A percentile compares a stretch with the other conserved stretches of the same genome.
Evolutionary conservation across 2,113 vertebrate genomes (phyloP).

Genomic region (Pelecanus crispus): DNA sequence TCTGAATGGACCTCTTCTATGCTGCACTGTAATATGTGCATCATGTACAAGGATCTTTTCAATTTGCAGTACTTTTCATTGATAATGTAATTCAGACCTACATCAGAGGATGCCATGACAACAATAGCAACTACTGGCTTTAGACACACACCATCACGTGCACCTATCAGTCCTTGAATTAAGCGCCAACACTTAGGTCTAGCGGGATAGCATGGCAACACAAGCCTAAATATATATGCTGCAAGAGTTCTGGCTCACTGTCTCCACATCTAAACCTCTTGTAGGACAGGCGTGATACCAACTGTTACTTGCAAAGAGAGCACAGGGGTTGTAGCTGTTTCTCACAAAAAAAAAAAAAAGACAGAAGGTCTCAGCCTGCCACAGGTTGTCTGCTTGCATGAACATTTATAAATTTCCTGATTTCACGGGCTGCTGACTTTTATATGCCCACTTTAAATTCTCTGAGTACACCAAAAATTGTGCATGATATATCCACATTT

Average conservation of each 20-base stretch:
- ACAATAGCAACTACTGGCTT: neutral
- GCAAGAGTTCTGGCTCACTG: neutral
- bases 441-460: neutral
- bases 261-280: neutral
- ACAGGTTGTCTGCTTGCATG: neutral
- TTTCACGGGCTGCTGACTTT: neutral
- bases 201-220: neutral
- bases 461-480: neutral
- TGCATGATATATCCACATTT: neutral
- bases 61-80: neutral
- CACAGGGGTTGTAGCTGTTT: neutral
- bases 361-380: neutral
- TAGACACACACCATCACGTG: neutral
- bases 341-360: neutral
- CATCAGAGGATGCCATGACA: neutral
- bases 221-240: neutral
- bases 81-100: neutral
- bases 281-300: accelerated
- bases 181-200: neutral
- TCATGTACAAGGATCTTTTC: neutral
- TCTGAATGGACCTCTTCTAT: neutral
- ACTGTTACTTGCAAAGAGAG: neutral
- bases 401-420: neutral
- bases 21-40: neutral
- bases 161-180: neutral